Conservation (phyloP, 2,113 vertebrate genomes). For the Tachuris rubrigastra region DNA sequence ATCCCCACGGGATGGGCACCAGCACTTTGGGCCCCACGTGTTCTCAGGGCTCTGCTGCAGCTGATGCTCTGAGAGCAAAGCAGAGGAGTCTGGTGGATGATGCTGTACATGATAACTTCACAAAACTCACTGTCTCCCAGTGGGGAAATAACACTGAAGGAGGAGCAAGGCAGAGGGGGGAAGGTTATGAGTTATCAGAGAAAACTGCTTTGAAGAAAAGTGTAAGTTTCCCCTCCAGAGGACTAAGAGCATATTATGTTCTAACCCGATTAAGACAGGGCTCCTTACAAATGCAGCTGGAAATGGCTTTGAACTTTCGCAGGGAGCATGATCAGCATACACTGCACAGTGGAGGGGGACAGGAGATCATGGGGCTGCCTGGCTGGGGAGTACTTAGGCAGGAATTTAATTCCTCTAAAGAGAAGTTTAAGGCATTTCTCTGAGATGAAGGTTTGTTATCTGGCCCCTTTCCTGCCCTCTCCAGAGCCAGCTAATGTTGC, state of each 20-base stretch:
- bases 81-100: not conserved
- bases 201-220: conserved; percentile 74
- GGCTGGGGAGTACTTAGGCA: not conserved
- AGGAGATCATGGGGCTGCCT: not conserved
- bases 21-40: fast-evolving
- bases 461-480: not conserved
- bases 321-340: conserved; percentile 60
- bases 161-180: not conserved
- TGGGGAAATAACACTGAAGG: not conserved
- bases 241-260: conserved; percentile 60
- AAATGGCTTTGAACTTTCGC: conserved; percentile 74
- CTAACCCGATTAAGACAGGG: conserved; percentile 71
- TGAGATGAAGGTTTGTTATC: not conserved
- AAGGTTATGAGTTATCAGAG: conserved; percentile 46
- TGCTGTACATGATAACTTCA: not conserved
- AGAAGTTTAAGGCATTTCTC: not conserved
- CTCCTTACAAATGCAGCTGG: conserved; percentile 71
- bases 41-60: not conserved
- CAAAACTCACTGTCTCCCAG: not conserved
- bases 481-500: not conserved
- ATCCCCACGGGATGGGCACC: not conserved
- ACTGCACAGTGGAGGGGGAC: not conserved
- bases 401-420: not conserved
- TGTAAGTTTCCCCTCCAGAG: conserved; percentile 64
- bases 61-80: not conserved